Base-by-base conservation (phyloP, 2,113 vertebrate species). In the Peromyscus leucopus region DNA sequence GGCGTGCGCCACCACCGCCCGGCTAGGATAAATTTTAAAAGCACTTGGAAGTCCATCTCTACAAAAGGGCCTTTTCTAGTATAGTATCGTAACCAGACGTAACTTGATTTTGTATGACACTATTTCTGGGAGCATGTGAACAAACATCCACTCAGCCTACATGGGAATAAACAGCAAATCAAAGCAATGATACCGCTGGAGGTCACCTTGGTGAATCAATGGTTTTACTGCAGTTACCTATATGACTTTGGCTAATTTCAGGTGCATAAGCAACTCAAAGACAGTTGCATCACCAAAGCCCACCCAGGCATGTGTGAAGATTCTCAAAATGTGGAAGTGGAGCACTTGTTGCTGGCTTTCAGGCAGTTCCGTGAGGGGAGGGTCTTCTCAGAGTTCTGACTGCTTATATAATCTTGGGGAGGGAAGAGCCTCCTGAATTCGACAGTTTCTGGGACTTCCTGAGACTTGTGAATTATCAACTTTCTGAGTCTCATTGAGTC, bases 41-140 rank as follows among this genome's bases (percentile, higher is more conserved):
- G 90, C 92, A 92, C 93, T 92, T 92, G 82, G 76, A 96, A 97
- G 78, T 75, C 91, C 67, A 82, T 86, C 97, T 87, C 76, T 95
- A 22, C 55, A 80, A 92, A 92, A 89, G 85, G 84, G 74, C 46
- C 83, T 92, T 90, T 42, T 88, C 84, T 86, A 94, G 84, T 78
- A 83, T 86, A 94, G 84, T 78, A 83, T 39, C 19, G 42, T 46
- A 88, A 93, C 65, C 86, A 95, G 93, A 93, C 82, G 79, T 46
- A 75, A 82, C 79, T 16, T 84, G 83, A 31, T 5, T 17, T 65
- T 65, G 7, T 65, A 10, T 65, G 82, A 46, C n/a, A 61, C 15
- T 42, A 42, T 42, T 65, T 63, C 59, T 63, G 39, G 59, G 39
- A 31, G 33, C 26, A 31, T 65, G 4, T 31, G 61, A 63, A 4